Base-by-base conservation (phyloP, 2,888 invertebrate species). In the Andrena minutula region DNA sequence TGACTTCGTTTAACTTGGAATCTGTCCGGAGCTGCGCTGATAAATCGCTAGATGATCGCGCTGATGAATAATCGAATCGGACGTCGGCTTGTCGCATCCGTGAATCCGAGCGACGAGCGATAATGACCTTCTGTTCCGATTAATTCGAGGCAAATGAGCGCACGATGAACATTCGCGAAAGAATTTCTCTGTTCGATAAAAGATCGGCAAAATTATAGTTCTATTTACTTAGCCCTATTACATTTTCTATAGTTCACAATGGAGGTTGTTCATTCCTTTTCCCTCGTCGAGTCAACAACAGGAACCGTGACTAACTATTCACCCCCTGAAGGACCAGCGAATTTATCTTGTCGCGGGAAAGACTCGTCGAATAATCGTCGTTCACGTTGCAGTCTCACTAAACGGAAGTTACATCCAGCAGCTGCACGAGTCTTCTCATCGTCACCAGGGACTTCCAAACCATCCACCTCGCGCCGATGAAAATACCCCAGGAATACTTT, bases 1-100 rank as follows among this genome's bases (percentile, higher is more conserved):
- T 63, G 73, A 79, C 68, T 82, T 78, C 85, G 79, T 82, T 85
- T 79, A 76, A 79, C 64, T 75, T 28, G 60, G 68, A 72, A 69
- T 71, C 58, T 56, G 76, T 66, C 71, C 69, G 75, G 60, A n/a
- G 20, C 69, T 75, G 68, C 77, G 49, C 68, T 61, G 77, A 80
- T 77, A 78, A 79, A 85, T 82, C 70, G 75, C 47, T 64, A 75
- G 61, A 60, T n/a, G 82, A 82, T 85, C 65, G 82, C 41, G 51
- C 49, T 75, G 82, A 61, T 73, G 78, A 84, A 84, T 73, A 72
- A 82, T 78, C 72, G 77, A 69, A 61, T 68, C 56, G 71, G 12
- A 63, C 63, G 47, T 76, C 60, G 47, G 73, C 30, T 58, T 56
- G 68, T 56, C 51, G 30, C 51, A 60, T 47, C 49, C 70, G 32